These are phyloP conservation scores for Phaetusa simplex DNA, from an alignment of 2,113 vertebrate genomes.

Conservation along the genomic window DNA sequence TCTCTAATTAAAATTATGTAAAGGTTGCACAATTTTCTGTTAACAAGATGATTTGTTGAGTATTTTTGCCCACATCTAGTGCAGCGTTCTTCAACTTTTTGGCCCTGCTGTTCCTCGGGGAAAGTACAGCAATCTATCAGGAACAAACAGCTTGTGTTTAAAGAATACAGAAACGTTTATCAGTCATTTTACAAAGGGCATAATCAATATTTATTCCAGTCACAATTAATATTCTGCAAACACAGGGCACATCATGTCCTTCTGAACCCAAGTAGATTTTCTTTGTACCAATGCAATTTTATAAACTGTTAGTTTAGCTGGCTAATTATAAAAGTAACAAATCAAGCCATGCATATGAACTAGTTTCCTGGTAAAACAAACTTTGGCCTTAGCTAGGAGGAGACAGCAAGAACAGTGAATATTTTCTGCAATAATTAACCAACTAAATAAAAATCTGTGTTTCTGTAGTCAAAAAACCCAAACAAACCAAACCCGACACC, in stretches of 20 bases:
- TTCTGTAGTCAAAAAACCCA: not conserved
- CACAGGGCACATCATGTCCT: not conserved
- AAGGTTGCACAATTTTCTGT: not conserved
- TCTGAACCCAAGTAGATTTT: not conserved
- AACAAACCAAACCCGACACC: not conserved
- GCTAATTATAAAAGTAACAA: not conserved
- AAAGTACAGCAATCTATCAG: not conserved
- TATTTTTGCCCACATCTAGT: not conserved
- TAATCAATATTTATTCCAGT: conserved; percentile 49
- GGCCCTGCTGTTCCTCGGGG: not conserved
- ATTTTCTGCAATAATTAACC: not conserved
- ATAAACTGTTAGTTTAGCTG: not conserved
- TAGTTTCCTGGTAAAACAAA: not conserved
- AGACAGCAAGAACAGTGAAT: not conserved
- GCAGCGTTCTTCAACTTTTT: not conserved
- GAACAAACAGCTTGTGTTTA: conserved; percentile 6
- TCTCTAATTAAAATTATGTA: not conserved
- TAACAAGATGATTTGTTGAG: conserved; percentile 24
- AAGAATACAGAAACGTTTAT: conserved; percentile 47
- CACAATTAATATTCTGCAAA: conserved; percentile 36
- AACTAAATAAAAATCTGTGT: not conserved
- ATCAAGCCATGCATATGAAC: not conserved
- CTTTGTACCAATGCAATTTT: not conserved
- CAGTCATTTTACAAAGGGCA: not conserved
- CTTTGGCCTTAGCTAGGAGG: not conserved